Conservation (phyloP, 2,888 invertebrate species). For the Rhingia campestris region DNA sequence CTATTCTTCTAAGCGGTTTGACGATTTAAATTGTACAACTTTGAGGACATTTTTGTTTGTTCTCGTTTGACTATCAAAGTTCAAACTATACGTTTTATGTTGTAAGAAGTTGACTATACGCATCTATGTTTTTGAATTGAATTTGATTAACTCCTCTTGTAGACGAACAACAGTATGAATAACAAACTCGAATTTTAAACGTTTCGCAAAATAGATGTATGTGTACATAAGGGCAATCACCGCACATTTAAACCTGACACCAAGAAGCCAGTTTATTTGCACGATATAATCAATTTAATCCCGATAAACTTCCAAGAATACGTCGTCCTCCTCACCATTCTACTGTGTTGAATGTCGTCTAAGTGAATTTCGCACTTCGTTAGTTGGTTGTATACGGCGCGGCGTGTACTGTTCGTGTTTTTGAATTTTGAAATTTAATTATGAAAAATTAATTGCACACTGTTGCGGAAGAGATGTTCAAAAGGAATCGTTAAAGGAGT, state of each 20-base stretch:
- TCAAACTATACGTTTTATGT: constrained; percentile 4
- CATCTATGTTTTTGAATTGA: constrained; percentile 46
- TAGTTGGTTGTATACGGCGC: constrained; percentile 30
- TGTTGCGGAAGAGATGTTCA: constrained; percentile 2
- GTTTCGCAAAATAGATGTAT: constrained; percentile 1
- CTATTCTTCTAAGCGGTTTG: constrained; percentile 12
- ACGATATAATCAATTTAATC: constrained; percentile 50
- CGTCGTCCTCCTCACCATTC: constrained; percentile 3
- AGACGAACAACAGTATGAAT: background rate
- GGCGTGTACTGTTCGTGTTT: constrained; percentile 17
- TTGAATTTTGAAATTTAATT: constrained; percentile 63
- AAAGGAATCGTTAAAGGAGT: background rate
- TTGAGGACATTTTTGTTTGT: background rate
- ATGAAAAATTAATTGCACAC: constrained; percentile 45
- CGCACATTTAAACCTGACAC: constrained; percentile 71
- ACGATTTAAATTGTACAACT: constrained; percentile 36
- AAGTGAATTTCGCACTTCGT: constrained; percentile 64
- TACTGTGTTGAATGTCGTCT: constrained; percentile 42
- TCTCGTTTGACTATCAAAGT: constrained; percentile 15
- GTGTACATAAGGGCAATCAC: constrained; percentile 50
- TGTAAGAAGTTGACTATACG: background rate
- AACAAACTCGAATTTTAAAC: constrained; percentile 51
- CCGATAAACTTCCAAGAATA: constrained; percentile 44
- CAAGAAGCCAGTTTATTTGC: constrained; percentile 58
- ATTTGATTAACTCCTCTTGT: constrained; percentile 42